Base-by-base conservation (phyloP, 2,888 invertebrate genomes). In the Endotricha flammealis region DNA sequence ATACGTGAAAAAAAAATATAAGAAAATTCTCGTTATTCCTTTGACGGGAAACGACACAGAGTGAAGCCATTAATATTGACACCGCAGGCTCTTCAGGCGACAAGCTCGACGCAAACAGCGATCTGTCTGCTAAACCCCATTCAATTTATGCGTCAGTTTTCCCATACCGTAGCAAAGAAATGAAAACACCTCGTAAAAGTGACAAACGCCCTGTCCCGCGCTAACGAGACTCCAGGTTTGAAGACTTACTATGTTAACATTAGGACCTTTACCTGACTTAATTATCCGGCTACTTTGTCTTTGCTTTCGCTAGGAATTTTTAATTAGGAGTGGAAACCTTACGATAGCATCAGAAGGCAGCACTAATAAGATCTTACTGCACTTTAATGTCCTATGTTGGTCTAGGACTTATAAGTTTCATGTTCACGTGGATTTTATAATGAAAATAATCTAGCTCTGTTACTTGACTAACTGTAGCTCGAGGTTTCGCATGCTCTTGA, bases 181-280 rank as follows among this genome's bases (percentile, higher is more conserved):
- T 51, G 38, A 51, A 54, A 50, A 45, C 51, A 38, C 43, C 47
- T 48, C 43, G 32, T 41, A 34, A 46, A 53, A 51, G 57, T 60
- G 60, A 61, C 58, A 64, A 57, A 60, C 48, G 38, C 32, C 47
- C 40, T 54, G 54, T 56, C 55, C 49, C 36, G 28, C 47, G 42
- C 59, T 69, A 72, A 76, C 64, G 64, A 73, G 66, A 55, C 53
- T 55, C 55, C 57, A 56, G 58, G 59, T 60, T 53, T 56, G 50
- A 60, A 39, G 45, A 42, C 47, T 53, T 43, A 50, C 44, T 52
- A 50, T 48, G 41, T 25, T 41, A 41, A 45, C 52, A 54, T 51
- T 47, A 45, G 41, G 36, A 44, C 38, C 42, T 48, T 48, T 44
- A 28, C 36, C 38, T 38, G 40, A 42, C 48, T 53, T 63, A 57